A percentile compares a stretch with the other conserved stretches of the same genome.
These are phyloP conservation scores for Drosophila kohkoa DNA, from an alignment of 1,140 invertebrate genomes.

Conservation along the genomic window DNA sequence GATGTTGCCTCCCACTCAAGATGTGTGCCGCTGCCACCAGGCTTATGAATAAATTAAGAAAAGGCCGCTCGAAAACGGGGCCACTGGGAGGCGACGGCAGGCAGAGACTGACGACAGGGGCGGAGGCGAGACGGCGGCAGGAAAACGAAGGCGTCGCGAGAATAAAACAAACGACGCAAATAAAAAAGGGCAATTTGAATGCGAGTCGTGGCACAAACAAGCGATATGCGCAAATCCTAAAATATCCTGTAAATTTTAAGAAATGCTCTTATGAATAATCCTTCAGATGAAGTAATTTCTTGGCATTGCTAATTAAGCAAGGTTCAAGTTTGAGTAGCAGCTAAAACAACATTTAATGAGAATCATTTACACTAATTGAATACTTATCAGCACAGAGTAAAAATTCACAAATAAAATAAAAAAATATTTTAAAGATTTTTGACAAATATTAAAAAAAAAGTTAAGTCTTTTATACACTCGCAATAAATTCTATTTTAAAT, in stretches of 20 bases:
- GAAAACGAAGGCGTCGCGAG: conserved; percentile 32
- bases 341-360: too few relatives aligned
- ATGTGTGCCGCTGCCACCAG: conserved; percentile 57
- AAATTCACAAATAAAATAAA: too few relatives aligned
- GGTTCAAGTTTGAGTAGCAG: background rate
- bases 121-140: background rate
- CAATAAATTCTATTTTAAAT: background rate
- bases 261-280: background rate
- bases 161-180: conserved; percentile 68
- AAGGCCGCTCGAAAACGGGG: conserved; percentile 50
- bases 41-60: conserved; percentile 83
- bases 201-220: conserved; percentile 38
- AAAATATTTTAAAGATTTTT: too few relatives aligned
- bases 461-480: background rate
- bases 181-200: conserved; percentile 79
- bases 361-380: too few relatives aligned
- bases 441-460: too few relatives aligned
- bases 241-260: conserved; percentile 38
- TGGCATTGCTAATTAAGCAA: background rate
- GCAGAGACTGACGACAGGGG: background rate
- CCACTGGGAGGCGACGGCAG: conserved; percentile 2
- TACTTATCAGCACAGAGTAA: too few relatives aligned
- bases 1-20: conserved; percentile 76
- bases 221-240: conserved; percentile 33
- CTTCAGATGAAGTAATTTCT: background rate